Conservation (phyloP, 2,113 vertebrate species). For the Piprites chloris region DNA sequence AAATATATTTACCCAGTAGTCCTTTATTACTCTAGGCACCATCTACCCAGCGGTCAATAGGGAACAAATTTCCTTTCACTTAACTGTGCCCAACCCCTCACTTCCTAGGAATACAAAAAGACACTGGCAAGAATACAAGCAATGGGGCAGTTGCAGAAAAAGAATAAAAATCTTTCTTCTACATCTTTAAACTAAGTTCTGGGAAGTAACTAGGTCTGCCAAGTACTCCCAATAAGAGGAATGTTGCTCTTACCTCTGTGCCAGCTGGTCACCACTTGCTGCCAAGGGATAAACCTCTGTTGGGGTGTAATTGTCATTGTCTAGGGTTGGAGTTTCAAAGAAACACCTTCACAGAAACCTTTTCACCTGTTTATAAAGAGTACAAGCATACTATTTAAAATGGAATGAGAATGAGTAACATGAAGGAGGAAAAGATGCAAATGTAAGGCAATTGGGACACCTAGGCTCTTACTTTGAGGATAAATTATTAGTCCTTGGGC, state of each 20-base stretch:
- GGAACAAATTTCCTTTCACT: not conserved
- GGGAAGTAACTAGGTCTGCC: not conserved
- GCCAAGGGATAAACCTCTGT: not conserved
- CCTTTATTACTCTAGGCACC: not conserved
- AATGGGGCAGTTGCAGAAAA: not conserved
- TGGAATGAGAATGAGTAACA: not conserved
- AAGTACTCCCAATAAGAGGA: not conserved
- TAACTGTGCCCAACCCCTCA: not conserved
- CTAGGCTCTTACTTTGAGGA: not conserved
- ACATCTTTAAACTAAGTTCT: not conserved
- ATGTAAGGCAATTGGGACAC: not conserved
- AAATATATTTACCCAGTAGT: not conserved
- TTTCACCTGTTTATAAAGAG: not conserved
- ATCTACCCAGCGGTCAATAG: rapidly evolving
- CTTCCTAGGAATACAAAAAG: not conserved
- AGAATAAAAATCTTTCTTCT: not conserved
- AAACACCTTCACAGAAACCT: not conserved
- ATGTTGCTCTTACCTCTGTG: not conserved
- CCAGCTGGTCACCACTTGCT: not conserved
- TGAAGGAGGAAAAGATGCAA: not conserved
- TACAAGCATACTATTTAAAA: not conserved
- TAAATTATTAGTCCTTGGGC: not conserved
- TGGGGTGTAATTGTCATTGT: not conserved
- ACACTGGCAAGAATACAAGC: not conserved
- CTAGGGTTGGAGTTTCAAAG: not conserved